Evolutionary conservation across 2,888 invertebrate genomes (phyloP).

Genomic region (Yponomeuta malinellus): DNA sequence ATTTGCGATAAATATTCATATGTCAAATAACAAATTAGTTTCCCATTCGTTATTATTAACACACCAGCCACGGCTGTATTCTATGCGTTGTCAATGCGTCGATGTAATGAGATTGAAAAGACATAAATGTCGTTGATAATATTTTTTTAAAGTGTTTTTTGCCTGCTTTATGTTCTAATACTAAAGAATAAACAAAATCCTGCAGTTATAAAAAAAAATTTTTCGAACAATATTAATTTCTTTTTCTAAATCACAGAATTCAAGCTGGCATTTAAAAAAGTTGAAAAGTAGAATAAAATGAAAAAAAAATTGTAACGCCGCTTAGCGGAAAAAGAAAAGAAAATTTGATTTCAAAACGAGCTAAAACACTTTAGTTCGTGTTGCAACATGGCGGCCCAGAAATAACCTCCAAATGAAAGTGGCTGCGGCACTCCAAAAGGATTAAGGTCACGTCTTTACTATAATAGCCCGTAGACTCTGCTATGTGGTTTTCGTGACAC

Average conservation of each 20-base stretch:
- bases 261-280: background rate
- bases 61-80: constrained; percentile 33
- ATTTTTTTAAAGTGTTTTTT: no score
- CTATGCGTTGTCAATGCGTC: constrained; percentile 26
- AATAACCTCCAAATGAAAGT: constrained; percentile 26
- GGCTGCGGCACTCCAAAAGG: constrained; percentile 37
- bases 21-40: constrained; percentile 55
- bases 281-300: background rate
- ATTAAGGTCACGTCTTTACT: constrained; percentile 57
- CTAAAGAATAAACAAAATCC: no score
- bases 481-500: constrained; percentile 63
- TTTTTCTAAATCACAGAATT: background rate
- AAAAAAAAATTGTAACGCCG: background rate
- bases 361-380: background rate
- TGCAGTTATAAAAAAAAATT: no score
- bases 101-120: constrained; percentile 14
- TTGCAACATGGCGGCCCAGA: constrained; percentile 12
- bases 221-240: background rate
- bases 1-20: constrained; percentile 52
- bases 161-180: no score
- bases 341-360: background rate
- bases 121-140: constrained; percentile 10
- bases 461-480: constrained; percentile 45
- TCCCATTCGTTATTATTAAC: constrained; percentile 58
- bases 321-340: background rate